Evolutionary conservation across 2,113 vertebrate genomes (phyloP), one percentile per base, ranked within the genome.

Genomic region (Aegithalos caudatus): DNA sequence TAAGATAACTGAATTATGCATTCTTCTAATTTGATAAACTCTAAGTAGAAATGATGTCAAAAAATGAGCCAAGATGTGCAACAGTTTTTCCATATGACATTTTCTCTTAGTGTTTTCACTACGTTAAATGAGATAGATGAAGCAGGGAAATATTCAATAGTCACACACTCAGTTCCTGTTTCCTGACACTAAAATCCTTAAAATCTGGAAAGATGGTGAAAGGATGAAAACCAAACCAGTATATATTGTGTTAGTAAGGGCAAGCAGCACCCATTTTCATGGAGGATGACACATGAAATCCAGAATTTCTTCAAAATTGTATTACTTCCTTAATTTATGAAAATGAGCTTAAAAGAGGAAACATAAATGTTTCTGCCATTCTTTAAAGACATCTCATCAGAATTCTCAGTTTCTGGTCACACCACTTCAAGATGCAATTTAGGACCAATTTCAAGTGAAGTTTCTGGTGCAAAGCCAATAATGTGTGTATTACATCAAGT

Each of bases 1-100:
- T 50, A 54, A 78, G 9, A 70, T 78, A 94, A 95, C 56, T 60
- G 72, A 60, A 92, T 94, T 91, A 88, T 20, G 38, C 31, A 56
- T 81, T 90, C 82, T 78, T 88, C 51, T 93, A 88, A 94, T 92
- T 70, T 66, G 44, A 93, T 95, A 93, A 83, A 86, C 24, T 16
- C 35, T 67, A 90, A 92, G 45, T 44, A 81, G 47, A 92, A 93
- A 38, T 81, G 19, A 93, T 86, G 82, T 50, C 27, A 78, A 88
- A 86, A 92, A 90, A 90, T 22, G 5, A 93, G 44, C 35, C 72
- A 92, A 88, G 80, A 94, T 27, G 24, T 73, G 44, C 38, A 90
- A 70, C 20, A 35, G 21, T 31, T 82, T 81, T 58, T 90, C 54
- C 35, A 18, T 37, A n/a, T 14, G 58, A 85, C 21, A 70, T 92